Evolutionary conservation across 2,797 vertebrate species (phyloP), one percentile per base, ranked within the genome.

Genomic region (Pterois miles): DNA sequence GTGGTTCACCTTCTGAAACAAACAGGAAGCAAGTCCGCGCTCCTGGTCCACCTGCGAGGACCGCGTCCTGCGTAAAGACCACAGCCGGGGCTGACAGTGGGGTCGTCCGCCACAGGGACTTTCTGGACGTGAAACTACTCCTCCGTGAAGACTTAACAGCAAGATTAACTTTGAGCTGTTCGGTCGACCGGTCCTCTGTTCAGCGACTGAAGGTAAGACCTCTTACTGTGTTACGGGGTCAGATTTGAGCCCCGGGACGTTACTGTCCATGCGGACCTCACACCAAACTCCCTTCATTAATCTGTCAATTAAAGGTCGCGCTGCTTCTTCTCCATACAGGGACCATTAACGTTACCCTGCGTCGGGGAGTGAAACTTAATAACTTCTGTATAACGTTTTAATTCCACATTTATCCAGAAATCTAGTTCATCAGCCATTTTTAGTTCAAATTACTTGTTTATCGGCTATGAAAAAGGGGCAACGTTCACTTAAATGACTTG

Each of bases 21-120:
- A 93, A 93, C 91, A 94, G 94, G 93, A 95, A 95, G 91, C 82
- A 9, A 22, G 11, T 43, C 43, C 18, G 79, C 25, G 46, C 77
- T 75, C 54, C 77, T 68, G 84, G 40, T 81, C 81, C 83, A 53
- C 50, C 40, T 40, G 38, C 48, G 48, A 48, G 34, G 9, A 18
- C 46, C 4, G 46, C 1, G 36, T 56, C 33, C 70, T 29, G 40
- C 59, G 75, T 12, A 9, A 7, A 22, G 33, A 74, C n/a, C 33
- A 43, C 34, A 10, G 67, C 12, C 22, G 67, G 67, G 34, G 40
- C 66, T 0, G 29, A n/a, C n/a, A 52, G 40, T 18, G 48, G 22
- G 22, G 10, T 5, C 6, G 3, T 5, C 1, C 11, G 14, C 5
- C 48, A 9, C 54, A 0, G n/a, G 8, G 4, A 29, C 59, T 22